Percentiles rank a stretch among this genome's conserved stretches.
These are phyloP conservation scores for Diplodus puntazzo DNA, from an alignment of 2,797 vertebrate species.

Conservation along the genomic window DNA sequence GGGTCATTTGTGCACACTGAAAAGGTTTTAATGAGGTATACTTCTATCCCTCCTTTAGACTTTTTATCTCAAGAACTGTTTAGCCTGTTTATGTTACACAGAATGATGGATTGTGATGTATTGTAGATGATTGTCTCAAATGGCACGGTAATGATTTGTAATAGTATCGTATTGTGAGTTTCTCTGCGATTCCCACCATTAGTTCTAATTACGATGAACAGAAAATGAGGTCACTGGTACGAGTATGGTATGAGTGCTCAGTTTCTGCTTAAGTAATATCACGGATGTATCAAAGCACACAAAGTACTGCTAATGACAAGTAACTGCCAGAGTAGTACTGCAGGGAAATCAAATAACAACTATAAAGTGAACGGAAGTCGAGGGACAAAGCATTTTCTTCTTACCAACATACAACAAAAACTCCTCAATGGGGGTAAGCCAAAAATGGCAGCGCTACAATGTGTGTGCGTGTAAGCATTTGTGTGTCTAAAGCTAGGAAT, in stretches of 20 bases:
- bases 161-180: no score
- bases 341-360: slow-evolving; percentile 15
- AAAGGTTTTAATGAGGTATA: no score
- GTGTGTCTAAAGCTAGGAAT: slow-evolving; percentile 50
- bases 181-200: no score
- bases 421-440: slow-evolving; percentile 1
- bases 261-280: slow-evolving; percentile 15
- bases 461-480: not conserved
- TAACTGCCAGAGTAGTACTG: slow-evolving; percentile 6
- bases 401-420: slow-evolving; percentile 31
- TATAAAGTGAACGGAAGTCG: slow-evolving; percentile 22
- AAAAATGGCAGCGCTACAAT: slow-evolving; percentile 32
- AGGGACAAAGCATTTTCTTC: slow-evolving; percentile 43
- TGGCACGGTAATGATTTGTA: no score
- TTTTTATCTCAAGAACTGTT: no score
- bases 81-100: no score
- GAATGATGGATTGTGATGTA: no score
- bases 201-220: not conserved
- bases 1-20: no score
- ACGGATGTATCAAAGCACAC: not conserved
- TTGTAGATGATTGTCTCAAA: no score
- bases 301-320: not conserved
- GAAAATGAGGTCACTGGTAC: no score
- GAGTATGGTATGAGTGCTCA: not conserved
- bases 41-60: no score